Percentiles rank a stretch among this genome's conserved stretches.
phyloP scores from a whole-genome alignment of 2,888 invertebrate genomes.

The Hirtodrosophila duncani region DNA sequence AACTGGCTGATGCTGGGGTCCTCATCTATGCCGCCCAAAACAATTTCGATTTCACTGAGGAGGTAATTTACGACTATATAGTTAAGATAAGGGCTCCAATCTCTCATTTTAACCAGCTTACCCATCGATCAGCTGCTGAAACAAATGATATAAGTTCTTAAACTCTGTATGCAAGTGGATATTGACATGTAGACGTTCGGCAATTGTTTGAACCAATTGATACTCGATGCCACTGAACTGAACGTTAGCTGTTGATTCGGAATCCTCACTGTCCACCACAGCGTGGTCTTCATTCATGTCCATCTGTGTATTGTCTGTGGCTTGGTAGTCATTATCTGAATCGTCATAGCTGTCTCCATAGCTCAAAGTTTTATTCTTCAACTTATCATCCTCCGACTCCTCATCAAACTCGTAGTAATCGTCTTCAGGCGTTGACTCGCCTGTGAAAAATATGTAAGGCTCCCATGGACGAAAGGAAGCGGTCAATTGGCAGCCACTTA shows the following conservation, averaged over 20 bases:
- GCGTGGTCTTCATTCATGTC: background rate
- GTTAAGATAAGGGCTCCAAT: background rate
- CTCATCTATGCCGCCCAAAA: conserved; percentile 77
- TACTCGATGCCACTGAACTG: conserved; percentile 73
- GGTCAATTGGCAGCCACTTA: conserved; percentile 74
- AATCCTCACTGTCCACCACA: background rate
- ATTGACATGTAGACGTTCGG: conserved; percentile 67
- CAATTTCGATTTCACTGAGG: conserved; percentile 71
- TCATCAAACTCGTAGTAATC: conserved; percentile 12
- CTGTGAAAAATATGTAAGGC: conserved; percentile 69
- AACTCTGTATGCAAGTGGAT: conserved; percentile 69
- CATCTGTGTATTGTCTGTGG: conserved; percentile 1
- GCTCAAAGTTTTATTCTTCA: conserved; percentile 10
- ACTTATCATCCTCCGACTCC: background rate
- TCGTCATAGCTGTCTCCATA: conserved; percentile 29
- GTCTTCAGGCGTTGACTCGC: conserved; percentile 12
- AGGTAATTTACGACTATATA: background rate
- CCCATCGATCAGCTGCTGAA: conserved; percentile 74
- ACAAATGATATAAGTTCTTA: conserved; percentile 69
- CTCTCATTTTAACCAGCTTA: conserved; percentile 24
- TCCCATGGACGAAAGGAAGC: conserved; percentile 75
- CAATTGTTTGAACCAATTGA: conserved; percentile 72
- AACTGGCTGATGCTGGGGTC: conserved; percentile 74
- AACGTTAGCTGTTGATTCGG: background rate
- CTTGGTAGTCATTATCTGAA: conserved; percentile 14